Conservation (phyloP, 2,113 vertebrate genomes). For the Castor canadensis region DNA sequence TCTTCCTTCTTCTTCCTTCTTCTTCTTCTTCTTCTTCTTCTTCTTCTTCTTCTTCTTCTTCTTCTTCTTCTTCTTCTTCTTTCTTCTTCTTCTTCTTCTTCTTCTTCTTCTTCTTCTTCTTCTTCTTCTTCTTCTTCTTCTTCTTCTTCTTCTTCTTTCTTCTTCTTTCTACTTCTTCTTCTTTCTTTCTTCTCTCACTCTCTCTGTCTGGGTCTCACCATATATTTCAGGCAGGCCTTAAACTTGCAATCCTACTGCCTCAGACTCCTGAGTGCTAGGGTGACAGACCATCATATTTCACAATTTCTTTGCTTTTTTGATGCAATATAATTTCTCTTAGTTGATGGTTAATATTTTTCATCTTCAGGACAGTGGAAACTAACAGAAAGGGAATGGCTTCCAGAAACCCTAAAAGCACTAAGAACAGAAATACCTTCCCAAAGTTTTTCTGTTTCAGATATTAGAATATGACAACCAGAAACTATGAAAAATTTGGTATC, state of each 20-base stretch:
- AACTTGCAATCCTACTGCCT: not conserved
- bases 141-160: too few relatives aligned
- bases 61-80: too few relatives aligned
- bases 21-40: too few relatives aligned
- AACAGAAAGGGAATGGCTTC: not conserved
- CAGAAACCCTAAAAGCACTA: conserved; percentile 7
- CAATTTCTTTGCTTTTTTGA: not conserved
- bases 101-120: too few relatives aligned
- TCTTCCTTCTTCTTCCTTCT: too few relatives aligned
- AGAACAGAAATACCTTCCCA: not conserved
- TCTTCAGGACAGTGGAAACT: not conserved
- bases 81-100: too few relatives aligned
- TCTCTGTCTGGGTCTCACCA: too few relatives aligned
- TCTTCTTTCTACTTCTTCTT: too few relatives aligned
- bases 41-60: too few relatives aligned
- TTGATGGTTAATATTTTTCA: not conserved
- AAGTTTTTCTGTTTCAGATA: not conserved
- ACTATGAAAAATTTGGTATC: not conserved
- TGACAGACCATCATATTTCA: not conserved
- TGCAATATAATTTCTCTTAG: not conserved
- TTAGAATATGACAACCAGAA: not conserved
- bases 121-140: too few relatives aligned
- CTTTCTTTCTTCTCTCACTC: too few relatives aligned
- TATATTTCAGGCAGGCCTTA: not conserved
- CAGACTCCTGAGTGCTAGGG: too few relatives aligned